A percentile compares a stretch with the other conserved stretches of the same genome.
Conservation (phyloP, 2,113 vertebrate species). For the Ramphastos sulfuratus region DNA sequence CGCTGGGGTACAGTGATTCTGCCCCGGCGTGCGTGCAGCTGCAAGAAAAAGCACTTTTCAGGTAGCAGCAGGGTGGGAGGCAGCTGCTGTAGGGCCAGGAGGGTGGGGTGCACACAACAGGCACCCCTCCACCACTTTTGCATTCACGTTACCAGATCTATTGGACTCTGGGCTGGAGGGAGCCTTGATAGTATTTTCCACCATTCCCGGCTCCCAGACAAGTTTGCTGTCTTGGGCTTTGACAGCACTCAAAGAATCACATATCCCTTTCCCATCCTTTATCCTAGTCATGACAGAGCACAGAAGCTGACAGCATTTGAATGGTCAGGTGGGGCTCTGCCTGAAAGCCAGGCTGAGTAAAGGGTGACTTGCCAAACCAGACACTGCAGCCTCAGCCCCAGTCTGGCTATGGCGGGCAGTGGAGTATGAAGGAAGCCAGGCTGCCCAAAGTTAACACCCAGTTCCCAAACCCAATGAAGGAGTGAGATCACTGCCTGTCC, state of each 20-base stretch:
- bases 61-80: not conserved
- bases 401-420: not conserved
- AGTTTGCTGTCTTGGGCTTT: not conserved
- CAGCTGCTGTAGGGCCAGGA: rapidly evolving
- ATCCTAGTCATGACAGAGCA: rapidly evolving
- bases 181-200: not conserved
- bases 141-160: not conserved
- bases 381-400: not conserved
- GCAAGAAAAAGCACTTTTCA: rapidly evolving
- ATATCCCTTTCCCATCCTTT: not conserved
- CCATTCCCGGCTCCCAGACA: not conserved
- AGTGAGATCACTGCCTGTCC: not conserved
- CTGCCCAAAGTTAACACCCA: rapidly evolving
- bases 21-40: rapidly evolving
- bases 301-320: rapidly evolving
- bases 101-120: rapidly evolving
- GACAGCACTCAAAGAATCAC: not conserved
- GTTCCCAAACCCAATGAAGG: not conserved
- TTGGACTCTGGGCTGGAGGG: not conserved
- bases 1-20: not conserved
- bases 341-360: not conserved
- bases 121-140: not conserved
- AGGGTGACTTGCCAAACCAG: not conserved
- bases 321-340: not conserved
- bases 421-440: not conserved